Conservation (phyloP, 2,797 vertebrate species). For the Artibeus lituratus region DNA sequence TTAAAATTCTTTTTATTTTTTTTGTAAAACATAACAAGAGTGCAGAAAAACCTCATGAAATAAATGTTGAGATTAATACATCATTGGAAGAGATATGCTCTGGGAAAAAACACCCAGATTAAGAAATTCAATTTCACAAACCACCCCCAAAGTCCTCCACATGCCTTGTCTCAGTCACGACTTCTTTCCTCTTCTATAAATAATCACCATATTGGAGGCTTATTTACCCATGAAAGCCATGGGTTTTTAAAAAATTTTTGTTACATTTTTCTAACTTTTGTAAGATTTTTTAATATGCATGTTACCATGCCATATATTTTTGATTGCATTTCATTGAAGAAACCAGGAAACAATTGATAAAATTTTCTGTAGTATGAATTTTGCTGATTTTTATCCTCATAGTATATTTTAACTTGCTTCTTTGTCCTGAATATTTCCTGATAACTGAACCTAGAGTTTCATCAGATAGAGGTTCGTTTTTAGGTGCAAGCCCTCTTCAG, state of each 20-base stretch:
- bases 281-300: not conserved
- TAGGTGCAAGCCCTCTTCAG: not conserved
- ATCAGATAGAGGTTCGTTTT: not conserved
- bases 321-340: not conserved
- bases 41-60: not conserved
- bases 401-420: not conserved
- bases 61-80: not conserved
- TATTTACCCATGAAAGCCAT: not conserved
- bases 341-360: not conserved
- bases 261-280: not conserved
- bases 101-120: not conserved
- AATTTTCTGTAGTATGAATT: not conserved
- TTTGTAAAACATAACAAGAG: not conserved
- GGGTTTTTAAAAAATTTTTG: not conserved
- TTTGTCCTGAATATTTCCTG: not conserved
- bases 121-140: not conserved
- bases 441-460: not conserved
- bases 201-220: not conserved
- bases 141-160: not conserved
- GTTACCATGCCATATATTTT: not conserved
- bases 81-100: not conserved
- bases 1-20: not conserved
- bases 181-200: not conserved
- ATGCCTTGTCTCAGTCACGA: not conserved
- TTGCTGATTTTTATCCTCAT: not conserved